phyloP scores from a whole-genome alignment of 2,888 invertebrate species.

The Hirtodrosophila duncani region DNA sequence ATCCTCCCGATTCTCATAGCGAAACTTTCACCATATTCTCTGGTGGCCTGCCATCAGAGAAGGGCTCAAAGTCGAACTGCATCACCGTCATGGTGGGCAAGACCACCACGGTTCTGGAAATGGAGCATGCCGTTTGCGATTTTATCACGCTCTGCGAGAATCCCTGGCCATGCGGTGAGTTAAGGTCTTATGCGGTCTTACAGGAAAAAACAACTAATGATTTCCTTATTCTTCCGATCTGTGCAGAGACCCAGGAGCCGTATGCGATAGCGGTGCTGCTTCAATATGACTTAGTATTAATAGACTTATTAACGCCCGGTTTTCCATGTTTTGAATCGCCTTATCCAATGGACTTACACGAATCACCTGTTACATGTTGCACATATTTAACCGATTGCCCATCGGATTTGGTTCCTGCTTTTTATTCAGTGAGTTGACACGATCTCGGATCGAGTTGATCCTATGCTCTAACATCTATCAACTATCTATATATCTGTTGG shows the following conservation, averaged over 20 bases:
- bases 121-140: conserved; percentile 99
- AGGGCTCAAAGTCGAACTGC: conserved; percentile 92
- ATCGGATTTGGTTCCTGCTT: conserved; percentile 97
- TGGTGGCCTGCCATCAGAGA: conserved; percentile 95
- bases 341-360: conserved; percentile 99
- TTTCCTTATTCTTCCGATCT: conserved; percentile 11
- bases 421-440: conserved; percentile 86
- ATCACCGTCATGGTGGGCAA: conserved; percentile 98
- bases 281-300: conserved; percentile 98
- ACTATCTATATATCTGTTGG: background rate
- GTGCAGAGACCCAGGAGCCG: conserved; percentile 96
- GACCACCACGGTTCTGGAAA: conserved; percentile 97
- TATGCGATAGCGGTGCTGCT: conserved; percentile 98
- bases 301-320: conserved; percentile 95
- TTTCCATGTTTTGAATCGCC: conserved; percentile 99
- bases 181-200: too few species aligned
- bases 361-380: conserved; percentile 98
- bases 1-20: conserved; percentile 78
- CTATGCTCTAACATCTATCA: too few species aligned
- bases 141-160: conserved; percentile 97
- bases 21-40: conserved; percentile 98
- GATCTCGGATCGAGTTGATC: background rate
- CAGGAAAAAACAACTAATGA: too few species aligned
- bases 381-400: conserved; percentile 98
- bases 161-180: conserved; percentile 92